Conservation (phyloP, 23 tunicate species). For the Corella eumyota region DNA sequence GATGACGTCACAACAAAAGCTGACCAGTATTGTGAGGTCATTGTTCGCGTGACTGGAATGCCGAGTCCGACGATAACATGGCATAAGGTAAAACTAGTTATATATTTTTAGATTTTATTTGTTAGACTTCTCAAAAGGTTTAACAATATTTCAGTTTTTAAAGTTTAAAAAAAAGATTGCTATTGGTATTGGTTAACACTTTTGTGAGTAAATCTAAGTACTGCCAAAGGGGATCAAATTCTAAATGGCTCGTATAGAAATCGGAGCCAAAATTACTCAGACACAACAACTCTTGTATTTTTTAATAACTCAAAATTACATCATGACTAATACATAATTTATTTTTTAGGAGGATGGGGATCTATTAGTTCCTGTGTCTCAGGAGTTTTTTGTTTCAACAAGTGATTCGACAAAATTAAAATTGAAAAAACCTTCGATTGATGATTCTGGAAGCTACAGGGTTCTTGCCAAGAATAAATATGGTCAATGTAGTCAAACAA, state of each 20-base stretch:
- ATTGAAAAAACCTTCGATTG: conserved; percentile 33
- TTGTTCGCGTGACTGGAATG: conserved; percentile 40
- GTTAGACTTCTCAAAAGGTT: too few relatives aligned
- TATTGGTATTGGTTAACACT: too few relatives aligned
- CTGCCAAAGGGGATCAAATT: too few relatives aligned
- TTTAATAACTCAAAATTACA: too few relatives aligned
- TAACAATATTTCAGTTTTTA: too few relatives aligned
- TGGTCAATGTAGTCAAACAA: conserved; percentile 41
- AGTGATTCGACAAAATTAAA: conserved; percentile 21
- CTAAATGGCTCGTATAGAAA: too few relatives aligned
- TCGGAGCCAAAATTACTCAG: too few relatives aligned
- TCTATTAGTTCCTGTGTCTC: conserved; percentile 21
- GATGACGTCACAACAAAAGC: conserved; percentile 44
- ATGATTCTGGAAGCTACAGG: conserved; percentile 52
- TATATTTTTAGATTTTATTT: too few relatives aligned
- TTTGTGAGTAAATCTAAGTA: too few relatives aligned
- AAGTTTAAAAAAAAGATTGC: too few relatives aligned
- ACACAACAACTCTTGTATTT: too few relatives aligned
- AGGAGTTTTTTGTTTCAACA: conserved; percentile 13
- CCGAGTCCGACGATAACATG: conserved; percentile 63
- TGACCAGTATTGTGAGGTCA: conserved; percentile 19
- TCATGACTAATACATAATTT: too few relatives aligned
- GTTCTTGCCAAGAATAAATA: conserved; percentile 71
- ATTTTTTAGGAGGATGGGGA: conserved; percentile 28
- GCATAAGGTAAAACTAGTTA: conserved; percentile 56